Evolutionary conservation across 2,113 vertebrate genomes (phyloP).

Genomic region (Crotalus tigris): DNA sequence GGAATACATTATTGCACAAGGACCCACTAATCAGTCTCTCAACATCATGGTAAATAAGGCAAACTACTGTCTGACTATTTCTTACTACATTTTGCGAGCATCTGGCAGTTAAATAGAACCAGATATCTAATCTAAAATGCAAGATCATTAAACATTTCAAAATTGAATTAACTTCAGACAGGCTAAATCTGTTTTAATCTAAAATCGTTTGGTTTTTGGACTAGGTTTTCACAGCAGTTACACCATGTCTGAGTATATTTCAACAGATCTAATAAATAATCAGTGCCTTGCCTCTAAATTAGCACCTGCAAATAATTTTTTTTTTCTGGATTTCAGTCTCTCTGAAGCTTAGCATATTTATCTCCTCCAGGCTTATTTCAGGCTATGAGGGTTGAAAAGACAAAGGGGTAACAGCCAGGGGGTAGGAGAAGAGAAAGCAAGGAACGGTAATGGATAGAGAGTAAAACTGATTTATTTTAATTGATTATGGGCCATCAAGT

Average conservation of each 20-base stretch:
- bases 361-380: not conserved
- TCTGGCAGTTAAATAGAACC: not conserved
- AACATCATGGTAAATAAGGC: conserved; percentile 78
- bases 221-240: not conserved
- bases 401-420: not conserved
- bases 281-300: not conserved
- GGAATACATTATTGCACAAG: conserved; percentile 86
- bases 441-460: not conserved
- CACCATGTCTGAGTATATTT: not conserved
- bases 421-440: not conserved
- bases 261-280: not conserved
- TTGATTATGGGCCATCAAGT: not conserved
- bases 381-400: not conserved
- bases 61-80: not conserved
- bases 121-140: not conserved
- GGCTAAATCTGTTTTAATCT: not conserved
- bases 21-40: conserved; percentile 84
- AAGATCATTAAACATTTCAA: not conserved
- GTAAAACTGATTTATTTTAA: not conserved
- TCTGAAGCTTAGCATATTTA: not conserved
- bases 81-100: not conserved
- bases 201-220: not conserved
- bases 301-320: not conserved
- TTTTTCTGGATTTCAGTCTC: not conserved
- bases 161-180: not conserved